phyloP scores from a whole-genome alignment of 2,888 invertebrate species.

The Augiades crinisus region DNA sequence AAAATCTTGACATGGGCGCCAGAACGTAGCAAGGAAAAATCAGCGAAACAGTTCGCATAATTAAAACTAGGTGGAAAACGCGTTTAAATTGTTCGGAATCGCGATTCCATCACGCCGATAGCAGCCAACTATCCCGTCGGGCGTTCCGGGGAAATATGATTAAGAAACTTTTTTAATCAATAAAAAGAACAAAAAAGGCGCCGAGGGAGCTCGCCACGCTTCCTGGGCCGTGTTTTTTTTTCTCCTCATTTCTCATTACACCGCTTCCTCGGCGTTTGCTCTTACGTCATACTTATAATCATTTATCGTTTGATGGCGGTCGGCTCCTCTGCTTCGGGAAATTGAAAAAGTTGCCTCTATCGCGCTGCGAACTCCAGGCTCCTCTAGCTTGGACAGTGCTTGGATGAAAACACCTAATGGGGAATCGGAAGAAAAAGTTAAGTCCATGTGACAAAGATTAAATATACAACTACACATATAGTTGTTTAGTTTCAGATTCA shows the following conservation, averaged over 20 bases:
- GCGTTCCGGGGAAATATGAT: slow-evolving; percentile 52
- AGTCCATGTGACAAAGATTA: no score
- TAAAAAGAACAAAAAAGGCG: slow-evolving; percentile 53
- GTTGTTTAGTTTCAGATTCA: no score
- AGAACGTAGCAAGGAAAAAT: slow-evolving; percentile 2
- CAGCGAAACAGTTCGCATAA: neutral
- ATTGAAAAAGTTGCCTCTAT: slow-evolving; percentile 66
- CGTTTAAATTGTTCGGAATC: slow-evolving; percentile 13
- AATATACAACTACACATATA: no score
- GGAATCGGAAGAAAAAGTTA: no score
- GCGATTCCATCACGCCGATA: slow-evolving; percentile 22
- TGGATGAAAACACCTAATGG: no score
- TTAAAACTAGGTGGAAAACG: slow-evolving; percentile 2
- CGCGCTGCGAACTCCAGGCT: slow-evolving; percentile 42
- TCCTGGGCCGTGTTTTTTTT: slow-evolving; percentile 39
- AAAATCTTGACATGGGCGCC: no score
- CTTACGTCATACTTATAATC: slow-evolving; percentile 74
- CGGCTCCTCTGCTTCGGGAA: slow-evolving; percentile 56
- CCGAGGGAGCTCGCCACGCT: slow-evolving; percentile 27
- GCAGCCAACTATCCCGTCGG: slow-evolving; percentile 36
- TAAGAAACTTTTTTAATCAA: slow-evolving; percentile 76
- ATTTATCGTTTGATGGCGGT: slow-evolving; percentile 74
- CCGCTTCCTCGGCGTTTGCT: slow-evolving; percentile 56
- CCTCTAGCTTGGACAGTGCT: neutral
- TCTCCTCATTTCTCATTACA: slow-evolving; percentile 66